These are phyloP conservation scores for Nephrocerus scutellatus DNA, from an alignment of 2,888 invertebrate genomes.

Conservation along the genomic window DNA sequence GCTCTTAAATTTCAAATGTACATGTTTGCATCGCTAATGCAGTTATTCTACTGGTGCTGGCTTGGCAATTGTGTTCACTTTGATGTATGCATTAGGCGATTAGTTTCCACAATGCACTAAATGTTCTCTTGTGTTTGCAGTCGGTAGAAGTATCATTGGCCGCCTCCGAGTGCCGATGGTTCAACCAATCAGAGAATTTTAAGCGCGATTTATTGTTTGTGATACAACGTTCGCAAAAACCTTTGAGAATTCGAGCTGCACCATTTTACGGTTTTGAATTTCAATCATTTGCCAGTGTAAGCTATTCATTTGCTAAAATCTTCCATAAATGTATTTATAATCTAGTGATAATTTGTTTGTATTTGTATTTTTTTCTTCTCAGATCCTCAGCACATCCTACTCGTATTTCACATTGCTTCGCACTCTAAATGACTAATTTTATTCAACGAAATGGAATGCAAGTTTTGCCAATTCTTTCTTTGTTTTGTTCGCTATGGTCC, in stretches of 20 bases:
- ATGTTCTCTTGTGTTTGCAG: slow-evolving; percentile 19
- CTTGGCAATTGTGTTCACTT: slow-evolving; percentile 31
- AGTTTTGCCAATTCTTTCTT: background rate
- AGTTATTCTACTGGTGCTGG: slow-evolving; percentile 38
- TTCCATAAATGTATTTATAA: background rate
- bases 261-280: slow-evolving; percentile 35
- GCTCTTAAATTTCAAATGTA: slow-evolving; percentile 34
- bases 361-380: slow-evolving; percentile 8
- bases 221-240: slow-evolving; percentile 35
- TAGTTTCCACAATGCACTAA: background rate
- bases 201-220: slow-evolving; percentile 33
- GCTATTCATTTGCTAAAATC: slow-evolving; percentile 2
- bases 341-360: background rate
- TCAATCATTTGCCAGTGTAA: slow-evolving; percentile 36
- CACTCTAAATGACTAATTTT: slow-evolving; percentile 25
- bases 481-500: too few relatives aligned
- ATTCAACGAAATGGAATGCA: background rate
- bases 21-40: slow-evolving; percentile 30
- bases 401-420: slow-evolving; percentile 29
- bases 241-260: slow-evolving; percentile 30
- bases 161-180: slow-evolving; percentile 35
- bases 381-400: slow-evolving; percentile 32
- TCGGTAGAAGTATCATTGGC: slow-evolving; percentile 31
- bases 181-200: slow-evolving; percentile 24
- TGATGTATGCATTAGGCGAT: slow-evolving; percentile 25